These are phyloP conservation scores for Prionailurus bengalensis DNA, from an alignment of 2,113 vertebrate species.

Conservation along the genomic window DNA sequence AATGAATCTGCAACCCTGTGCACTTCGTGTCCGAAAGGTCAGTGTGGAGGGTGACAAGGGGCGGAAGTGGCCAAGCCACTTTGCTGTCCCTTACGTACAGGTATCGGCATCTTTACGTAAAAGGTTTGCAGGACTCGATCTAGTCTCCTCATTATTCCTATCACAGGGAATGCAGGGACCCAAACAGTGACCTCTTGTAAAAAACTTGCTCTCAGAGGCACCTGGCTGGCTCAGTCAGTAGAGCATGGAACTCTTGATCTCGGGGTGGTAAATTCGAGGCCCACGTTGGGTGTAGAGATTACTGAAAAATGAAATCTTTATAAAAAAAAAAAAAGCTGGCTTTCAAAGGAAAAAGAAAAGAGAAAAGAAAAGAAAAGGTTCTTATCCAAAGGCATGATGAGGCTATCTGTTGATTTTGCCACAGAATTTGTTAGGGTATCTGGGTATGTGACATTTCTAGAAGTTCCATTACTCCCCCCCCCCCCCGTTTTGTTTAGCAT, in stretches of 20 bases:
- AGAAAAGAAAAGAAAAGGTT: not conserved
- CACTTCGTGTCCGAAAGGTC: conserved; percentile 92
- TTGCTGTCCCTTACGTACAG: fast-evolving
- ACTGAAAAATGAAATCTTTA: not conserved
- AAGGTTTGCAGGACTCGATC: not conserved
- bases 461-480: not conserved
- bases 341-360: not conserved
- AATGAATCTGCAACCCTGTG: conserved; percentile 83
- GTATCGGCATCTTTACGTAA: not conserved
- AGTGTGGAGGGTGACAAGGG: not conserved
- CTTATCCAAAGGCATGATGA: not conserved
- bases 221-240: not conserved
- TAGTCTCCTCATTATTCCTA: too few relatives aligned
- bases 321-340: not conserved
- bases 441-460: not conserved
- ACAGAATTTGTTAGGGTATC: not conserved
- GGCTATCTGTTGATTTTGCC: not conserved
- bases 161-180: not conserved
- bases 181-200: not conserved
- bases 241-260: not conserved
- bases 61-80: not conserved
- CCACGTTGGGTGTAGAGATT: not conserved
- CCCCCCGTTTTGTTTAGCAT: too few relatives aligned
- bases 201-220: not conserved
- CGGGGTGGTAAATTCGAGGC: not conserved